These are phyloP conservation scores for Eleutherodactylus coqui DNA, from an alignment of 2,797 vertebrate genomes.

Conservation along the genomic window DNA sequence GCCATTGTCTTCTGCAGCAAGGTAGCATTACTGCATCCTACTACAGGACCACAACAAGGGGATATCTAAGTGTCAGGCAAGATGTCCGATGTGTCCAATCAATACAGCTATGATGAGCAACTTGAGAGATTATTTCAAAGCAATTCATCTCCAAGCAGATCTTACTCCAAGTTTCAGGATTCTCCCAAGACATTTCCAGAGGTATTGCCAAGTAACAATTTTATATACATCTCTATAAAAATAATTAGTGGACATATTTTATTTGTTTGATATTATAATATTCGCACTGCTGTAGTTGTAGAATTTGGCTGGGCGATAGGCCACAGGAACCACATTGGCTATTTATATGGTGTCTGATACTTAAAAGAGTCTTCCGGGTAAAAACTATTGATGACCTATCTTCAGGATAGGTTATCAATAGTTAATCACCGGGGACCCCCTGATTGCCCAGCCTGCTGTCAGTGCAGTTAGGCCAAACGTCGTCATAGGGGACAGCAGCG, in stretches of 20 bases:
- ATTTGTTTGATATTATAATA: neutral
- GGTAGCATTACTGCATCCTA: neutral
- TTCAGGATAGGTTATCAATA: neutral
- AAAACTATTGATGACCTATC: neutral
- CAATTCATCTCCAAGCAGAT: constrained; percentile 20
- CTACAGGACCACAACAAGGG: neutral
- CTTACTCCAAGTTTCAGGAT: constrained; percentile 25
- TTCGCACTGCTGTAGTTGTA: neutral
- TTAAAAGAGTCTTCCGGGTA: too few species aligned
- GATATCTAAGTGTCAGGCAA: neutral
- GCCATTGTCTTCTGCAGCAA: neutral
- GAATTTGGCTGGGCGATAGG: neutral
- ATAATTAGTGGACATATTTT: neutral
- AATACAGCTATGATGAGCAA: constrained; percentile 54
- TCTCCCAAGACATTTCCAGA: neutral
- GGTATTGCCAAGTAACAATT: constrained; percentile 1
- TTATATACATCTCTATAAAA: neutral
- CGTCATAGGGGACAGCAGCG: too few species aligned
- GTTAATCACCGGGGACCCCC: too few species aligned
- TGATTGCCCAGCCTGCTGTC: too few species aligned
- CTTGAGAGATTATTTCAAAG: constrained; percentile 54
- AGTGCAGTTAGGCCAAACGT: too few species aligned
- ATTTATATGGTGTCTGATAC: neutral
- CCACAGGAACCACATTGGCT: too few species aligned
- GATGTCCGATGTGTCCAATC: constrained; percentile 50